Evolutionary conservation across 2,888 invertebrate genomes (phyloP), one percentile per base, ranked within the genome.

Genomic region (Dendrolimus pini): DNA sequence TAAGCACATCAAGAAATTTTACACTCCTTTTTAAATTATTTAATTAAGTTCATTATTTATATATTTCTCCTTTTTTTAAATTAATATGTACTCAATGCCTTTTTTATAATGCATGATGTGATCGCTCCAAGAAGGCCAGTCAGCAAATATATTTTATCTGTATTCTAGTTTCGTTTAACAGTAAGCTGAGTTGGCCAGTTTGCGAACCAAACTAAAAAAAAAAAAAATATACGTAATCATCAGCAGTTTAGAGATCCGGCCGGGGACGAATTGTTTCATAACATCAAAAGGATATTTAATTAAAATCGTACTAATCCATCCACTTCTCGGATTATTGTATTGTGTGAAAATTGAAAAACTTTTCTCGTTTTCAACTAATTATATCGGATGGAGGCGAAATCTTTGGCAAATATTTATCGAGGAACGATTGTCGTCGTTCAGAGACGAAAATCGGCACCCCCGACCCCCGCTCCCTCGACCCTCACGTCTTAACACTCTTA

Each of bases 301-400:
- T 83, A 77, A 81, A 78, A 75, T 75, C 67, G 67, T 62, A 77
- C 77, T 81, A 82, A 83, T 85, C 82, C 75, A 62, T 67, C 65
- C 69, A 65, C 61, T 70, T 69, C 72, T 71, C 63, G 67, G 66
- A 68, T 69, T 66, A 69, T 77, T 74, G 78, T 78, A 83, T 85
- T 87, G 82, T 82, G 77, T 78, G 72, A 67, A 82, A 82, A 89
- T 89, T 86, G 87, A 82, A 85, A 88, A 89, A 89, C 71, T 89
- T 89, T 85, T 83, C 85, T 84, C 83, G 84, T 87, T 85, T 81
- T 80, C 78, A 75, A 74, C 74, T 78, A 80, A 83, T 84, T 79
- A 78, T 83, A 82, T 85, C 75, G 78, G 71, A 75, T 72, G 74
- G 71, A 73, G 72, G 69, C 72, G 76, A 76, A 79, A 83, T 83